A percentile compares a stretch with the other conserved stretches of the same genome.
Conservation (phyloP, 2,888 invertebrate genomes). For the Eurytoma adleriae region DNA sequence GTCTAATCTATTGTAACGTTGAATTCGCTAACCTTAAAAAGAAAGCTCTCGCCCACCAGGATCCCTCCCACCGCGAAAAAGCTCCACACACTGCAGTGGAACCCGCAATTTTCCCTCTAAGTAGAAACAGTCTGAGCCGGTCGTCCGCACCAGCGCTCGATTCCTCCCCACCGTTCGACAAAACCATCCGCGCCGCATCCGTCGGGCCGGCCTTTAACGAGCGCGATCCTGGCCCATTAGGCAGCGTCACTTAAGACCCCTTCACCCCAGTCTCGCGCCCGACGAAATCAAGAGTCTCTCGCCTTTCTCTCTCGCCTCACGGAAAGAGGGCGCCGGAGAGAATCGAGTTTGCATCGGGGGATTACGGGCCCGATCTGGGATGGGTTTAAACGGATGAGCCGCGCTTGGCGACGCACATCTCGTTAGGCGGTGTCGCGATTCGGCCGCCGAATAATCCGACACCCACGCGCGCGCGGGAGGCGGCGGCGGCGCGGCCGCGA, state of each 20-base stretch:
- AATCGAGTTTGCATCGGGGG: constrained; percentile 32
- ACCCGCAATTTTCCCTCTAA: neutral
- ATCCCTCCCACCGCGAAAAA: no score
- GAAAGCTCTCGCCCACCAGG: no score
- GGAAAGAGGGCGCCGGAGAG: neutral
- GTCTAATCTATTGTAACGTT: no score
- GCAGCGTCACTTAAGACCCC: no score
- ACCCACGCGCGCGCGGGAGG: neutral
- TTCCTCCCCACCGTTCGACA: no score
- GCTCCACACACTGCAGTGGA: no score
- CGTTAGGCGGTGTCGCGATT: constrained; percentile 63
- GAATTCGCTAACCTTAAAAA: no score
- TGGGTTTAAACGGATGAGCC: constrained; percentile 66
- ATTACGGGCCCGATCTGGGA: neutral
- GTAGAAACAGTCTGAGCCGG: constrained; percentile 12
- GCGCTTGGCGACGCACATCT: constrained; percentile 67
- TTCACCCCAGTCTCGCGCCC: neutral
- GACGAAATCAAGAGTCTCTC: neutral
- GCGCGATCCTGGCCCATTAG: no score
- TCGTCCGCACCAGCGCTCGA: neutral
- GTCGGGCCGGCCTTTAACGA: no score
- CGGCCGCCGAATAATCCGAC: constrained; percentile 18
- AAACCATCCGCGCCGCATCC: no score
- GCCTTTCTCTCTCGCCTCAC: no score
- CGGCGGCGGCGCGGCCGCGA: constrained; percentile 40